phyloP scores from a whole-genome alignment of 1,140 invertebrate genomes.

The Melanaphis sacchari region DNA sequence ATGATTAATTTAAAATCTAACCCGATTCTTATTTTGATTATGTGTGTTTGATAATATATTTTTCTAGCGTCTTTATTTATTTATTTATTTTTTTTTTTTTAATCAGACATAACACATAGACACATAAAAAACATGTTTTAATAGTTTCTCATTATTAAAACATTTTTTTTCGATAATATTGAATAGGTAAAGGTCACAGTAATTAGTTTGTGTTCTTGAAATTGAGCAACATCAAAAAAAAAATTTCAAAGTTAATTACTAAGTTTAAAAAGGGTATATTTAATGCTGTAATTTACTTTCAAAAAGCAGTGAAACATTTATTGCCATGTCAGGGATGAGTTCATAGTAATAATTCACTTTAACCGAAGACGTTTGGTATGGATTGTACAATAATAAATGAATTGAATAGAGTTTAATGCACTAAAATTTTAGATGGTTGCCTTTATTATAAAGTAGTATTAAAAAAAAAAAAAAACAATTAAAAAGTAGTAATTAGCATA shows the following conservation, averaged over 20 bases:
- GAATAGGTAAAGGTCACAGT: not conserved
- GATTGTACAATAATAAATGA: not conserved
- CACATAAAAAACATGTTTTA: not conserved
- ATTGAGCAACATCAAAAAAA: not conserved
- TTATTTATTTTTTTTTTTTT: no score
- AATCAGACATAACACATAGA: no score
- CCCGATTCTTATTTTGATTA: not conserved
- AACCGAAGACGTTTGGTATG: not conserved
- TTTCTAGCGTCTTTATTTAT: no score
- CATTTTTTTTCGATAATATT: not conserved
- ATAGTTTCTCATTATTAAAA: not conserved
- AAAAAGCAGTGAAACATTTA: not conserved
- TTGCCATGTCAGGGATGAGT: not conserved
- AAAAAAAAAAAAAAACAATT: not conserved
- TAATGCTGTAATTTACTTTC: not conserved
- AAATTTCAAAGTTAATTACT: not conserved
- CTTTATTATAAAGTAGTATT: not conserved
- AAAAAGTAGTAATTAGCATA: not conserved
- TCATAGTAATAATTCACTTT: slow-evolving; percentile 15
- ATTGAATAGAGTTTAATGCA: not conserved
- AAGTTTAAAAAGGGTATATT: slow-evolving; percentile 10
- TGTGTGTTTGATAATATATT: not conserved
- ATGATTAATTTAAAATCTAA: not conserved
- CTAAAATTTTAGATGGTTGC: not conserved
- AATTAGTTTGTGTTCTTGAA: not conserved